Evolutionary conservation across 2,888 invertebrate genomes (phyloP).

Genomic region (Sarcophaga rosellei): DNA sequence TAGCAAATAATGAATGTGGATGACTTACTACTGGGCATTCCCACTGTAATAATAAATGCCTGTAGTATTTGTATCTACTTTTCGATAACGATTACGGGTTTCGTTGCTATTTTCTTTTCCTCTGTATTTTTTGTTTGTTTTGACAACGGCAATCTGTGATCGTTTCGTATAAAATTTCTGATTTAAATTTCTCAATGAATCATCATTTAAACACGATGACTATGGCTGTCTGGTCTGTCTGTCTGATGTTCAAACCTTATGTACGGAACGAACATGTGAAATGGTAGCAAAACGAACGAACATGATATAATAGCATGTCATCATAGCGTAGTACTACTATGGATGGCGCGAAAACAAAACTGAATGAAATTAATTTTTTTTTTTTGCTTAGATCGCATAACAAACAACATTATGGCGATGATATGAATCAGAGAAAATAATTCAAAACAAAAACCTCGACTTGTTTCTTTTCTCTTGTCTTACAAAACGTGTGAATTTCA

Average conservation of each 20-base stretch:
- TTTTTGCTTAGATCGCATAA: not conserved
- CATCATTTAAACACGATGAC: not conserved
- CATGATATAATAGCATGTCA: not conserved
- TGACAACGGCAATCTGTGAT: not conserved
- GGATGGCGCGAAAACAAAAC: too few species aligned
- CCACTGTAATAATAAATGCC: conserved; percentile 26
- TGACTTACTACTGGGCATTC: not conserved
- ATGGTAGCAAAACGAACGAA: not conserved
- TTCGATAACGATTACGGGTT: not conserved
- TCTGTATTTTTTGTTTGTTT: not conserved
- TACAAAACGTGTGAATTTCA: not conserved
- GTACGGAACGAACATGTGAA: not conserved
- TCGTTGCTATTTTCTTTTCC: not conserved
- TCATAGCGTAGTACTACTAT: too few species aligned
- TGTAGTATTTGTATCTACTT: not conserved
- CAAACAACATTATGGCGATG: not conserved
- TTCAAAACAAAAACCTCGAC: not conserved
- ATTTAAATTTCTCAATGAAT: not conserved
- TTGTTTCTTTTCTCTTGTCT: not conserved
- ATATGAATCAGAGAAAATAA: not conserved
- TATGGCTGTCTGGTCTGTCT: not conserved
- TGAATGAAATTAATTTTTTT: too few species aligned
- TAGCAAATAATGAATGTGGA: not conserved
- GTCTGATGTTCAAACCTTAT: not conserved
- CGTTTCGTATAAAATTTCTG: not conserved